Evolutionary conservation across 2,888 invertebrate species (phyloP).

Genomic region (Apotomis turbidana): DNA sequence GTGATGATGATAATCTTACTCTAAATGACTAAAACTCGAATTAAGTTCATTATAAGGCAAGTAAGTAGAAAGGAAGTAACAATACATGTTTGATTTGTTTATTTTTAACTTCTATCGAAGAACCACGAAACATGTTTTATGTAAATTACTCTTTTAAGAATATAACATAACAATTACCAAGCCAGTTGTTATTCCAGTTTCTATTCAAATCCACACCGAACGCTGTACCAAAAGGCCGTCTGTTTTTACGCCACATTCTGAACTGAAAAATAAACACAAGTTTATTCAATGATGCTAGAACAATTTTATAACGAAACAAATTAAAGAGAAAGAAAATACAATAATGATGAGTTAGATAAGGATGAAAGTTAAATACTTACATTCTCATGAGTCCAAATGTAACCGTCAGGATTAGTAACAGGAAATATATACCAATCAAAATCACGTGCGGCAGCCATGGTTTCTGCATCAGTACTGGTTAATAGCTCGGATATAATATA

Average conservation of each 20-base stretch:
- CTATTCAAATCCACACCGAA: conserved; percentile 89
- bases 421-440: conserved; percentile 91
- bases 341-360: no score
- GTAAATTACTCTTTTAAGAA: not conserved
- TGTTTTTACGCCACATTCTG: conserved; percentile 88
- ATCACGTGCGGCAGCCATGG: conserved; percentile 74
- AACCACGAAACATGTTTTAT: no score
- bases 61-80: no score
- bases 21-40: no score
- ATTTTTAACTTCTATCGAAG: no score
- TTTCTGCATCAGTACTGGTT: conserved; percentile 77
- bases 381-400: conserved; percentile 86
- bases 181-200: conserved; percentile 88
- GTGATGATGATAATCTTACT: no score
- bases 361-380: conserved; percentile 61
- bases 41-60: no score
- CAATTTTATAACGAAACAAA: not conserved
- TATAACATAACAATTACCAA: conserved; percentile 60
- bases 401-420: conserved; percentile 91
- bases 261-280: conserved; percentile 77
- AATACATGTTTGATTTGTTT: no score
- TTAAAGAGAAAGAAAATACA: no score
- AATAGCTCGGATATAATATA: conserved; percentile 85
- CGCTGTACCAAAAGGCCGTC: conserved; percentile 68
- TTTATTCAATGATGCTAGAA: not conserved